phyloP scores from a whole-genome alignment of 1,140 invertebrate genomes.

The Drosophila murphyi region DNA sequence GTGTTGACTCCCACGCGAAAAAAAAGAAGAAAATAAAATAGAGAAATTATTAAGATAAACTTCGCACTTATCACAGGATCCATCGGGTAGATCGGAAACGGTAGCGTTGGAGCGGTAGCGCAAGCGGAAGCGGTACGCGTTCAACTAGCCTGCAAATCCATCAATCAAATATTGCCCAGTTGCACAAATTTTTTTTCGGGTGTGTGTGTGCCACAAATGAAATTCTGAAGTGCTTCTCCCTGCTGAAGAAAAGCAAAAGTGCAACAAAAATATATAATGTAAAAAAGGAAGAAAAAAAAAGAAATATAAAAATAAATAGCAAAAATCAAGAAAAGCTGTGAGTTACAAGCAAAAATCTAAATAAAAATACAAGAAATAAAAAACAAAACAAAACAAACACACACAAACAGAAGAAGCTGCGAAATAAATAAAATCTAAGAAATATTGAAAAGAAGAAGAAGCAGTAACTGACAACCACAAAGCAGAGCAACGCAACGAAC shows the following conservation, averaged over 20 bases:
- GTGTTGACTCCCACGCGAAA: slow-evolving; percentile 40
- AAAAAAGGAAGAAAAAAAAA: slow-evolving; percentile 15
- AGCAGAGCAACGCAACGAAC: slow-evolving; percentile 9
- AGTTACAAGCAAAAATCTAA: slow-evolving; percentile 24
- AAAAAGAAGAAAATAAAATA: background rate
- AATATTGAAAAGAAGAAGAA: slow-evolving; percentile 15
- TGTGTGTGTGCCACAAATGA: slow-evolving; percentile 35
- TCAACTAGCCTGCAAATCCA: background rate
- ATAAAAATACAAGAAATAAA: slow-evolving; percentile 2
- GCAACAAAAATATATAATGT: slow-evolving; percentile 5
- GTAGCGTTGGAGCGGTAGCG: slow-evolving; percentile 7
- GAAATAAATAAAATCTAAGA: slow-evolving; percentile 25
- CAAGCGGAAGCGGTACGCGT: slow-evolving; percentile 12
- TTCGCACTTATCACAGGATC: background rate
- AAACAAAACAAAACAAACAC: slow-evolving; percentile 29
- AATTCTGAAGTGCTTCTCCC: slow-evolving; percentile 22
- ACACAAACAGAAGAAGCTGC: slow-evolving; percentile 40
- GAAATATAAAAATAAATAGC: slow-evolving; percentile 23
- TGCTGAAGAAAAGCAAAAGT: slow-evolving; percentile 2
- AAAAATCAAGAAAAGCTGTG: slow-evolving; percentile 31
- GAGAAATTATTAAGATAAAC: background rate
- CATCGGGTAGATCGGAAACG: background rate
- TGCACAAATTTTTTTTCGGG: slow-evolving; percentile 37
- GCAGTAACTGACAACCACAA: slow-evolving; percentile 12
- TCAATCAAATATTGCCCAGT: slow-evolving; percentile 12